These are phyloP conservation scores for Harpagoxenus sublaevis DNA, from an alignment of 2,888 invertebrate species.

Conservation along the genomic window DNA sequence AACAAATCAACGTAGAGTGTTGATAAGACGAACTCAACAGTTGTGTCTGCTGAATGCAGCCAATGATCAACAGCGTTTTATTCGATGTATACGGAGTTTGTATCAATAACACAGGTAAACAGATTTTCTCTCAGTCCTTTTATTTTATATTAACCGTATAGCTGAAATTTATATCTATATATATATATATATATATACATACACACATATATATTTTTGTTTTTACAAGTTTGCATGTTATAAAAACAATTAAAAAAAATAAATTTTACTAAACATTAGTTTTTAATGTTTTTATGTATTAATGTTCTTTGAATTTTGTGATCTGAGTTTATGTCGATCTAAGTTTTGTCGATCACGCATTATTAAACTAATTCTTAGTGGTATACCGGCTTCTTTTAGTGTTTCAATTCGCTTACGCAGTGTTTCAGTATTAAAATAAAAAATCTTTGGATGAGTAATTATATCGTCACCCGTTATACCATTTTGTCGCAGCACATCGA, in stretches of 20 bases:
- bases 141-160: too few species aligned
- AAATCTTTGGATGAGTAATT: background rate
- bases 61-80: background rate
- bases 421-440: conserved; percentile 10
- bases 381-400: background rate
- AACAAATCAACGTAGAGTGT: too few species aligned
- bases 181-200: background rate
- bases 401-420: conserved; percentile 30
- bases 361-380: background rate
- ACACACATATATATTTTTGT: background rate
- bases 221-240: background rate
- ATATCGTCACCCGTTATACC: conserved; percentile 35
- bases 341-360: background rate
- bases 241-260: conserved; percentile 23
- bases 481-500: conserved; percentile 20
- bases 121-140: background rate
- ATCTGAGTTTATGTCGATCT: background rate
- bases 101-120: background rate
- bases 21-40: too few species aligned
- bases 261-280: background rate
- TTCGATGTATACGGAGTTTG: background rate
- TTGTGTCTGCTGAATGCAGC: too few species aligned
- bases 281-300: background rate
- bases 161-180: background rate
- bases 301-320: background rate